Conservation (phyloP, 2,797 vertebrate species). For the Tapirus indicus region DNA sequence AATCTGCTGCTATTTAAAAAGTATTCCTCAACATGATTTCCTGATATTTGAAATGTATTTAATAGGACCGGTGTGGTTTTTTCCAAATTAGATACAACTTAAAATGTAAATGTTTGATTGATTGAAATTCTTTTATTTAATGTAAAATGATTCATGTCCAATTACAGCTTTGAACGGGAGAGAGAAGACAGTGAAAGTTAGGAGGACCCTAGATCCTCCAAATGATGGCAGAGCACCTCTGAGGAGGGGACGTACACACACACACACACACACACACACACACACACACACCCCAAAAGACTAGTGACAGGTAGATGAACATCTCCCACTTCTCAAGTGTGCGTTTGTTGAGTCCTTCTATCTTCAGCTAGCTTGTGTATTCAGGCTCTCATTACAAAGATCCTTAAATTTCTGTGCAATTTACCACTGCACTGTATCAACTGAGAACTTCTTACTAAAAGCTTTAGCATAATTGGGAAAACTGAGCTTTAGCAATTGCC, state of each 20-base stretch:
- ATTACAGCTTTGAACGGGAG: not conserved
- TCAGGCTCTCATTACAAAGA: not conserved
- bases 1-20: not conserved
- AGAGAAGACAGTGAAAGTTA: not conserved
- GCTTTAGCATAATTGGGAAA: not conserved
- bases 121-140: not conserved
- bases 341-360: not conserved
- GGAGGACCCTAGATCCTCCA: not conserved
- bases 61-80: not conserved
- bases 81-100: not conserved
- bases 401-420: not conserved
- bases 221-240: not conserved
- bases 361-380: not conserved
- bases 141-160: not conserved
- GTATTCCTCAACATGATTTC: not conserved
- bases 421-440: not conserved
- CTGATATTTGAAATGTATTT: conserved; percentile 6
- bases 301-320: no score
- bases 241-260: no score
- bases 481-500: not conserved
- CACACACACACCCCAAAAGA: not conserved
- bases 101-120: conserved; percentile 12
- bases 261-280: not conserved
- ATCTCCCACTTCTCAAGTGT: not conserved
- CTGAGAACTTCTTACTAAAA: not conserved